phyloP scores from a whole-genome alignment of 1,140 invertebrate genomes.

The Notospermus geniculatus region DNA sequence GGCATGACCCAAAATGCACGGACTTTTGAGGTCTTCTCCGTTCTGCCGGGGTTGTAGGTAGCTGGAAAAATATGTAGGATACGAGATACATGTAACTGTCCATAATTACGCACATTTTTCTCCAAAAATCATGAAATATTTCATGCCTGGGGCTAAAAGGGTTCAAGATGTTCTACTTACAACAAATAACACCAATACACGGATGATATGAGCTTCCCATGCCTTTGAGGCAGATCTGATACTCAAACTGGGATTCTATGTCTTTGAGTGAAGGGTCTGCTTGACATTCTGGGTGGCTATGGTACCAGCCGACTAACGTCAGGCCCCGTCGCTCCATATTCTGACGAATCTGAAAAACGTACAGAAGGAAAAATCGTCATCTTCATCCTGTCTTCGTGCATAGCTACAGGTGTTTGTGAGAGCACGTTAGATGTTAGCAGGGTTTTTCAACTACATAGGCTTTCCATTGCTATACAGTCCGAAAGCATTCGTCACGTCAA shows the following conservation, averaged over 20 bases:
- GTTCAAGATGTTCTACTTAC: too few relatives aligned
- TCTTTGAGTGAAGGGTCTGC: conserved; percentile 85
- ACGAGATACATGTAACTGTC: too few relatives aligned
- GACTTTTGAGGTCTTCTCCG: conserved; percentile 56
- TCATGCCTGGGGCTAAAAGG: too few relatives aligned
- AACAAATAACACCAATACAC: conserved; percentile 88
- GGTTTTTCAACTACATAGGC: too few relatives aligned
- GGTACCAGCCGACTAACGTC: conserved; percentile 90
- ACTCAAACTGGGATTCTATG: conserved; percentile 88
- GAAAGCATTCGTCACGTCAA: too few relatives aligned
- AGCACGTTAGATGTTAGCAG: too few relatives aligned
- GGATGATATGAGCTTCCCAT: conserved; percentile 86
- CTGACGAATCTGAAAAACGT: conserved; percentile 71
- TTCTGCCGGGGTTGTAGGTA: conserved; percentile 67
- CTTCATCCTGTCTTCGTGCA: too few relatives aligned
- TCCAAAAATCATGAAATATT: too few relatives aligned
- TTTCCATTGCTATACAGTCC: too few relatives aligned
- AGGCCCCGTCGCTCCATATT: conserved; percentile 78
- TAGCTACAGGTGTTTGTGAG: too few relatives aligned
- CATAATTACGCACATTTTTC: too few relatives aligned
- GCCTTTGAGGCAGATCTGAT: conserved; percentile 92
- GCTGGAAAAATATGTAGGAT: conserved; percentile 66
- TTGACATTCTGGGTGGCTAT: conserved; percentile 84
- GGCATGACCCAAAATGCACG: conserved; percentile 93
- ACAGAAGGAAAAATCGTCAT: not conserved